A percentile compares a stretch with the other conserved stretches of the same genome.
phyloP scores from a whole-genome alignment of 2,888 invertebrate genomes.

The Dyspetes luteomarginatus region DNA sequence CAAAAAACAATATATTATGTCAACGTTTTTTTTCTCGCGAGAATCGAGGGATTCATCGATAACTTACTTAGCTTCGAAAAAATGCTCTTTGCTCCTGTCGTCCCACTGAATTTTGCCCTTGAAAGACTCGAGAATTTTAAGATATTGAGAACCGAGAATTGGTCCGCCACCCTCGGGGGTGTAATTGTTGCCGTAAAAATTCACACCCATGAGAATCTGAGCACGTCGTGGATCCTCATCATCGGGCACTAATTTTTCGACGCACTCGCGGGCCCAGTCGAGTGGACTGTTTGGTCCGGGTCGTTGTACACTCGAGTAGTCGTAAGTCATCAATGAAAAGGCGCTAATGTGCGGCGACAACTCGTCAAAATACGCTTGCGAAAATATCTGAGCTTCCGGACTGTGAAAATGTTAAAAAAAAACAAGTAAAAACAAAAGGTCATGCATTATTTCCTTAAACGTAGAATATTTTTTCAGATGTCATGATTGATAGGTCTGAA shows the following conservation, averaged over 20 bases:
- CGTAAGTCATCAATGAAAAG: constrained; percentile 98
- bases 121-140: constrained; percentile 89
- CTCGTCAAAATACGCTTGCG: constrained; percentile 89
- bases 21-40: too few relatives aligned
- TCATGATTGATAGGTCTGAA: too few relatives aligned
- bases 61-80: constrained; percentile 92
- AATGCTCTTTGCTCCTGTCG: constrained; percentile 91
- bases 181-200: constrained; percentile 97
- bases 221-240: constrained; percentile 86
- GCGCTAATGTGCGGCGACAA: constrained; percentile 91
- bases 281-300: constrained; percentile 96
- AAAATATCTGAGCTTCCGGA: constrained; percentile 86
- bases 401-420: constrained; percentile 71
- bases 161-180: constrained; percentile 92
- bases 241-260: constrained; percentile 89
- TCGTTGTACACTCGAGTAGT: constrained; percentile 92
- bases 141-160: constrained; percentile 91
- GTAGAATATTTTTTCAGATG: too few relatives aligned
- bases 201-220: constrained; percentile 94
- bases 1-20: neutral
- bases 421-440: too few relatives aligned
- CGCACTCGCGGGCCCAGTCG: constrained; percentile 91
- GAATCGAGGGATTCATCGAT: constrained; percentile 17
- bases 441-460: too few relatives aligned
- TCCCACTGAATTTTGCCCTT: constrained; percentile 92